A percentile compares a stretch with the other conserved stretches of the same genome.
phyloP scores from a whole-genome alignment of 2,113 vertebrate species.

The Ondatra zibethicus region DNA sequence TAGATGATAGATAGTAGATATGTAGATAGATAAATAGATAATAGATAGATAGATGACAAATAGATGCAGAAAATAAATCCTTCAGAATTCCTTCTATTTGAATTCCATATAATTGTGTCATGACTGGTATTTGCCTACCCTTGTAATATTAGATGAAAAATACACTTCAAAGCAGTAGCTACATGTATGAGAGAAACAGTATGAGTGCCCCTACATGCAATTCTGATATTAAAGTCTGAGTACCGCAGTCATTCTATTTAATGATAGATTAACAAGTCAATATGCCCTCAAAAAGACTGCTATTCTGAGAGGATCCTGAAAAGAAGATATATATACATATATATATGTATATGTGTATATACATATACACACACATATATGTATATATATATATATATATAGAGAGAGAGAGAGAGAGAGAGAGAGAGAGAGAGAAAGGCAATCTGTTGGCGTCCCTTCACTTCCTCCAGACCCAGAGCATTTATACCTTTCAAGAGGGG shows the following conservation, averaged over 20 bases:
- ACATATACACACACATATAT: too few species aligned
- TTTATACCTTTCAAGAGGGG: too few species aligned
- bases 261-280: neutral
- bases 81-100: neutral
- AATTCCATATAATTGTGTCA: neutral
- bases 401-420: too few species aligned
- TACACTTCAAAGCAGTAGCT: neutral
- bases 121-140: neutral
- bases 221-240: neutral
- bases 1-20: neutral
- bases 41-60: neutral
- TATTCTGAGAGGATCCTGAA: neutral
- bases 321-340: neutral
- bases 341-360: too few species aligned
- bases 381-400: too few species aligned
- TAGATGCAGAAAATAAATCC: conserved; percentile 4
- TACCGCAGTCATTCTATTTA: conserved; percentile 2
- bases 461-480: neutral
- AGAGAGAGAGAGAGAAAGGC: neutral
- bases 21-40: neutral
- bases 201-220: neutral
- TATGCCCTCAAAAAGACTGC: neutral
- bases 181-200: neutral
- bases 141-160: neutral
- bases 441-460: neutral